phyloP scores from a whole-genome alignment of 2,888 invertebrate genomes.

The Tenthredo livida region DNA sequence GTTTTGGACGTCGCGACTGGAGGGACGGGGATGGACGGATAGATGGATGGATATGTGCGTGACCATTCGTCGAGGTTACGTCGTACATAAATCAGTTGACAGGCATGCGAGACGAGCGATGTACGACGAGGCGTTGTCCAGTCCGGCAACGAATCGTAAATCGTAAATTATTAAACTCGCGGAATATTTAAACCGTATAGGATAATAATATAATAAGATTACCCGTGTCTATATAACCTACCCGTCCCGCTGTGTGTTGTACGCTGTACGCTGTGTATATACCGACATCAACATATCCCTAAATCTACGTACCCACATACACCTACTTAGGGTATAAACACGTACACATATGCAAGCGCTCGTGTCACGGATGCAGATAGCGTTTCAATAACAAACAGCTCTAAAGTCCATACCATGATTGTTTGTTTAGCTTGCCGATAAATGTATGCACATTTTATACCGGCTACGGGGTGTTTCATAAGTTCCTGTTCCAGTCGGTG shows the following conservation, averaged over 20 bases:
- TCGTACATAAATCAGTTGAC: constrained; percentile 76
- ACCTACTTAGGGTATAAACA: constrained; percentile 5
- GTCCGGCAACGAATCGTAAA: constrained; percentile 41
- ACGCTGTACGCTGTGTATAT: background rate
- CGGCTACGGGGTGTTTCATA: background rate
- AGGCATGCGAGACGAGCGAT: constrained; percentile 59
- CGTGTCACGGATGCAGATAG: constrained; percentile 34
- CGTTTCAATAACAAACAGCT: constrained; percentile 42
- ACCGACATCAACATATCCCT: background rate
- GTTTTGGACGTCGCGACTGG: constrained; percentile 65
- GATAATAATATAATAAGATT: constrained; percentile 36
- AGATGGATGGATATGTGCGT: constrained; percentile 63
- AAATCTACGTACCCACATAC: background rate
- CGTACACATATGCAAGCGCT: constrained; percentile 24
- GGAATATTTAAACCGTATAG: constrained; percentile 26
- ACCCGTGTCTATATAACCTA: background rate
- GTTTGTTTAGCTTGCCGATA: constrained; percentile 49
- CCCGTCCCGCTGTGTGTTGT: constrained; percentile 5
- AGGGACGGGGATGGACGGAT: constrained; percentile 62
- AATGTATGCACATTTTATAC: constrained; percentile 33
- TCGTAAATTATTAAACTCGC: constrained; percentile 47
- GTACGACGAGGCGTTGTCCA: constrained; percentile 28
- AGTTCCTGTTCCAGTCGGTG: background rate
- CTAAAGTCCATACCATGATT: constrained; percentile 47
- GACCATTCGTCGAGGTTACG: constrained; percentile 77